Base-by-base conservation (phyloP, 2,888 invertebrate species). In the Tholera decimalis region DNA sequence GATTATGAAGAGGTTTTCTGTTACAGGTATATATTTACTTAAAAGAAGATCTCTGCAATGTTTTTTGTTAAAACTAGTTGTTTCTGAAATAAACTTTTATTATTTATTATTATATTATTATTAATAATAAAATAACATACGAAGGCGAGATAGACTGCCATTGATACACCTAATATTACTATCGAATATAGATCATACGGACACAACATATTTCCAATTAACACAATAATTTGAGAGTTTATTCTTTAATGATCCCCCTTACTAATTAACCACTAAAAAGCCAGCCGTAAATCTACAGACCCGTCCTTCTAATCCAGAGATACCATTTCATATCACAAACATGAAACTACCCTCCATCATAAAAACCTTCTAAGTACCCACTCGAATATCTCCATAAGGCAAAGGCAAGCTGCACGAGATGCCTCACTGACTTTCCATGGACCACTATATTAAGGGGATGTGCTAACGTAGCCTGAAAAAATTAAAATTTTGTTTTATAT, bases 391-490 rank as follows among this genome's bases (percentile, higher is more conserved):
- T 82, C 77, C 75, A 79, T 73, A 75, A 81, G 68, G 84, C 85
- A 88, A 88, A 89, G 84, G 86, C 87, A 81, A 73, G 85, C 86
- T 82, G 81, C 81, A 79, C 74, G 80, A 80, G 86, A 85, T 90
- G 91, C 93, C 92, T 91, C 91, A 93, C 83, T 88, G 91, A 89
- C 82, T 90, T 88, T 90, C 89, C 89, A 92, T 91, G 89, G 91
- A 85, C 91, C 86, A 83, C 81, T 84, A 79, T 85, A 82, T 85
- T 83, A 64, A 64, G 64, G 64, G 69, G 24, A 57, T 37, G 9
- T 6, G 3, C 0, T 30, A 1, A 7, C 15, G 0, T 24, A 7
- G 7, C n/a, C 9, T 2, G 24, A 6, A 0, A 35, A 18, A 15
- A 33, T 15, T 0, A 7, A 1, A 13, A 11, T 11, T 41, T 41